Conservation (phyloP, 2,888 invertebrate species). For the Ptycholaimellus sp. region DNA sequence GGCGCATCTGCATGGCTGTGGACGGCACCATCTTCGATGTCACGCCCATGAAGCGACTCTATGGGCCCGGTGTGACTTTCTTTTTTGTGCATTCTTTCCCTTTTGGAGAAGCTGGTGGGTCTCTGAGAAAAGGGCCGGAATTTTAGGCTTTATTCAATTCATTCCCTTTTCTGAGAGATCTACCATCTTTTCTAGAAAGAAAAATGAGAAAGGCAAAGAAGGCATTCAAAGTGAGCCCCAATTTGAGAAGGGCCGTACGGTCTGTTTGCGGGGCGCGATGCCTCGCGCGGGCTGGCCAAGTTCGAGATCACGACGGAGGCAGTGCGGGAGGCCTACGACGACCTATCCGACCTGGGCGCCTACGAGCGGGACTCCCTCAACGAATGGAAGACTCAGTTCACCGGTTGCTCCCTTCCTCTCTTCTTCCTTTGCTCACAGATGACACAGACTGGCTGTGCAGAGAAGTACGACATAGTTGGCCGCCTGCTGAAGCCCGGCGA, state of each 20-base stretch:
- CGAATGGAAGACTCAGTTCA: constrained; percentile 92
- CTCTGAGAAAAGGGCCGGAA: too few species aligned
- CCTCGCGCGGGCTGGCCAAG: constrained; percentile 73
- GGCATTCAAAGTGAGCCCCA: too few species aligned
- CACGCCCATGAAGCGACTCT: constrained; percentile 63
- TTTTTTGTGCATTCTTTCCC: constrained; percentile 13
- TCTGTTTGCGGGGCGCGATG: constrained; percentile 78
- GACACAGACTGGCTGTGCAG: constrained; percentile 40
- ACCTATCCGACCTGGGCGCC: constrained; percentile 68
- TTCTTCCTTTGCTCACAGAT: too few species aligned
- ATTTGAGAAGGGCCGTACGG: constrained; percentile 68
- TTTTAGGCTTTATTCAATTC: too few species aligned
- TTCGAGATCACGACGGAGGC: constrained; percentile 49
- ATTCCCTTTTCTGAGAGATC: too few species aligned
- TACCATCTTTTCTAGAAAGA: too few species aligned
- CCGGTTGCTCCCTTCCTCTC: too few species aligned
- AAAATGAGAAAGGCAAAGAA: background rate
- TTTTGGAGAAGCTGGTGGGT: constrained; percentile 1
- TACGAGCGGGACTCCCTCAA: constrained; percentile 79
- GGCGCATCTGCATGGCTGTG: constrained; percentile 65
- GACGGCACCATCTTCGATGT: constrained; percentile 86
- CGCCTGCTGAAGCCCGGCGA: constrained; percentile 69
- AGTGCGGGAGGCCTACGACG: constrained; percentile 66
- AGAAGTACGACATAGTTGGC: constrained; percentile 76
- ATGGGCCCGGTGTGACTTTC: constrained; percentile 56